Evolutionary conservation across 2,797 vertebrate species (phyloP).

Genomic region (Sebastes hopkinsi): DNA sequence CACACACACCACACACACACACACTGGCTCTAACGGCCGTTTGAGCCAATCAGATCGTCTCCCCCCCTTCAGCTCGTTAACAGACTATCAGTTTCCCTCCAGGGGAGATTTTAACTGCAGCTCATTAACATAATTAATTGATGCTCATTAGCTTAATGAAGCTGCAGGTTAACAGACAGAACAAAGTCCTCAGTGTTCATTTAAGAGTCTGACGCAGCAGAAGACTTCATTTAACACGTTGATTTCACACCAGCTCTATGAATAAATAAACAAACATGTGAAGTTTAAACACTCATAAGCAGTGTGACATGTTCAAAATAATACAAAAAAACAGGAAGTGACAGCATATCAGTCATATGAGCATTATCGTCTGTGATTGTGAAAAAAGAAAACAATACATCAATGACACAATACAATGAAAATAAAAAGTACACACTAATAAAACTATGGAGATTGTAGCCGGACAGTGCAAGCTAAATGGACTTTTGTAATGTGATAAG

Average conservation of each 20-base stretch:
- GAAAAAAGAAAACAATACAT: neutral
- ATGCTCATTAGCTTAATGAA: slow-evolving; percentile 60
- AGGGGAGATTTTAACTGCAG: slow-evolving; percentile 43
- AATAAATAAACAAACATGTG: neutral
- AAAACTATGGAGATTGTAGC: too few species aligned
- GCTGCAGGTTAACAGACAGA: slow-evolving; percentile 48
- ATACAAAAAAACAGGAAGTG: neutral
- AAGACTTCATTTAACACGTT: neutral
- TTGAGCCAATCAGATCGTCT: slow-evolving; percentile 18
- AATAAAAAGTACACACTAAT: neutral
- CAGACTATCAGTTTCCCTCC: slow-evolving; percentile 52
- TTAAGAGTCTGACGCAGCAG: slow-evolving; percentile 3
- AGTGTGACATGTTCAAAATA: neutral
- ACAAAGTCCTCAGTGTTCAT: slow-evolving; percentile 24
- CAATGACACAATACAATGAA: neutral
- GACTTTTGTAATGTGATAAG: neutral
- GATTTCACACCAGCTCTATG: neutral
- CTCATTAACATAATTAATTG: slow-evolving; percentile 67
- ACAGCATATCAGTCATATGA: neutral
- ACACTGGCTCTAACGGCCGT: slow-evolving; percentile 1
- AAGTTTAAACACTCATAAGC: neutral
- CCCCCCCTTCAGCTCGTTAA: slow-evolving; percentile 39
- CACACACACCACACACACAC: slow-evolving; percentile 1
- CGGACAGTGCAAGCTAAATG: neutral
- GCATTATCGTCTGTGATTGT: neutral